phyloP scores from a whole-genome alignment of 2,797 vertebrate genomes.

The Pangasius sanitwongsei region DNA sequence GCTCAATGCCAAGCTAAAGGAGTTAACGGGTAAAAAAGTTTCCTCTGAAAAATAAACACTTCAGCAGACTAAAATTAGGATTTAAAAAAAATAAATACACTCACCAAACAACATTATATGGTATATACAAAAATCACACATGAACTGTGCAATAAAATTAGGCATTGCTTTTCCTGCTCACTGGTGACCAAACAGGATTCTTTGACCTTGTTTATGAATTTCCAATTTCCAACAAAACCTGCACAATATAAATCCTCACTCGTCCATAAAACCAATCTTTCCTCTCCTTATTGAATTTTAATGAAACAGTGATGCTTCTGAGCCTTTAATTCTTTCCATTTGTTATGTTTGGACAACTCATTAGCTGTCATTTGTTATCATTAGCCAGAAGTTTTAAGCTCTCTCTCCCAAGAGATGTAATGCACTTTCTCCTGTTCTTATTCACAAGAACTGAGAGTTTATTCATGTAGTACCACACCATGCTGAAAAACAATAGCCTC shows the following conservation, averaged over 20 bases:
- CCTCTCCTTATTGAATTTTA: slow-evolving; percentile 85
- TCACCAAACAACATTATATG: slow-evolving; percentile 21
- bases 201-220: slow-evolving; percentile 52
- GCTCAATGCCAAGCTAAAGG: slow-evolving; percentile 70
- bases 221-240: slow-evolving; percentile 55
- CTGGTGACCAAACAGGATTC: slow-evolving; percentile 47
- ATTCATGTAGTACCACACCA: slow-evolving; percentile 62
- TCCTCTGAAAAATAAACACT: background rate
- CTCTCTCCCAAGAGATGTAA: slow-evolving; percentile 82
- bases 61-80: background rate
- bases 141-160: slow-evolving; percentile 1
- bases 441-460: slow-evolving; percentile 72
- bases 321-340: slow-evolving; percentile 99
- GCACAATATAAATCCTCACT: slow-evolving; percentile 65
- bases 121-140: background rate
- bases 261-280: slow-evolving; percentile 79
- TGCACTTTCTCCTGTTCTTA: slow-evolving; percentile 87
- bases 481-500: slow-evolving; percentile 14
- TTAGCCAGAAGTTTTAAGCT: slow-evolving; percentile 95
- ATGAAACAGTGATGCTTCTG: slow-evolving; percentile 93
- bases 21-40: slow-evolving; percentile 55
- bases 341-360: slow-evolving; percentile 99
- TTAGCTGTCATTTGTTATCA: slow-evolving; percentile 99
- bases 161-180: slow-evolving; percentile 13
- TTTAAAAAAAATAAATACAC: background rate